Percentiles rank a stretch among this genome's conserved stretches.
Conservation (phyloP, 2,113 vertebrate species). For the Echinops telfairi region DNA sequence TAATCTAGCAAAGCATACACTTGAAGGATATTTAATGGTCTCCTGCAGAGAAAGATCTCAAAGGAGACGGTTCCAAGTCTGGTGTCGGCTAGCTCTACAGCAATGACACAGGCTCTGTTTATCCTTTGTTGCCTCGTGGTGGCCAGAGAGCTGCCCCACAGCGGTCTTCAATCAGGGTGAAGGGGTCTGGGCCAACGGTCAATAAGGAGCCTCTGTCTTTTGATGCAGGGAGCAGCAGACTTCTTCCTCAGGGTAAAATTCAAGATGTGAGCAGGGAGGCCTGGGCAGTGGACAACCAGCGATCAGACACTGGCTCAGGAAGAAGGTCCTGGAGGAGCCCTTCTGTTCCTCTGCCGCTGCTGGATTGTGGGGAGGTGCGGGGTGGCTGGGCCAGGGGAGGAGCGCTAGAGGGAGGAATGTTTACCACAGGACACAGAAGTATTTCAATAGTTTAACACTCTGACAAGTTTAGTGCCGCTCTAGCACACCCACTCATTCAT, state of each 20-base stretch:
- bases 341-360: not conserved
- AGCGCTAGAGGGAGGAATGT: not conserved
- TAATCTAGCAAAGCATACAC: too few relatives aligned
- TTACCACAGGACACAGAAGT: not conserved
- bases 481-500: not conserved
- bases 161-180: too few relatives aligned
- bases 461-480: not conserved
- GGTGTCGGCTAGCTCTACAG: too few relatives aligned
- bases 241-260: not conserved
- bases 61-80: too few relatives aligned
- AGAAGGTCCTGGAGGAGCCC: not conserved
- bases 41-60: too few relatives aligned
- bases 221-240: not conserved
- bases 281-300: not conserved
- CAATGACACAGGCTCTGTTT: too few relatives aligned
- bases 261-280: not conserved
- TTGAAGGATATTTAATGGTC: too few relatives aligned
- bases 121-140: too few relatives aligned
- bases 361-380: not conserved
- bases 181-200: too few relatives aligned
- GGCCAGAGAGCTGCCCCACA: too few relatives aligned
- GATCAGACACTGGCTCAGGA: not conserved
- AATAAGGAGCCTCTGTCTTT: not conserved
- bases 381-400: not conserved
- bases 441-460: not conserved